Conservation (phyloP, 2,113 vertebrate species). For the Ctenodactylus gundi region DNA sequence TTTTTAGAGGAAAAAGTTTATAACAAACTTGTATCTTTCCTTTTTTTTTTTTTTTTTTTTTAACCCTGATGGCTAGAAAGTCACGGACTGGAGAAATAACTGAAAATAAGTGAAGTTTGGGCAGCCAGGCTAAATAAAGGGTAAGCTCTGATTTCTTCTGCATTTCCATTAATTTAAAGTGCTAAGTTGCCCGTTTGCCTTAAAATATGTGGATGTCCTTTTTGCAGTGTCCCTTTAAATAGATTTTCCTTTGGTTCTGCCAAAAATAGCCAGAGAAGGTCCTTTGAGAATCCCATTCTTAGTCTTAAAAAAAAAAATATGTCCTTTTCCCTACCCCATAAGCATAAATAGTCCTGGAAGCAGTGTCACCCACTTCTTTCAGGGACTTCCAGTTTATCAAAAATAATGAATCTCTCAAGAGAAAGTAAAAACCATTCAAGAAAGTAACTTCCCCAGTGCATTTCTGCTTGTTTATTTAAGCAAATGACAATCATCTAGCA, state of each 20-base stretch:
- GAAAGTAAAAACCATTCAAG: background rate
- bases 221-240: constrained; percentile 66
- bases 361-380: constrained; percentile 14
- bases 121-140: background rate
- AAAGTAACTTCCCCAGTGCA: background rate
- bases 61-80: background rate
- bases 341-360: constrained; percentile 37
- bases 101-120: constrained; percentile 17
- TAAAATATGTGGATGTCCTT: constrained; percentile 46
- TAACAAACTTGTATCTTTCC: constrained; percentile 38
- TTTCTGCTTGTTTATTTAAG: background rate
- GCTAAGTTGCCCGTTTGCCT: constrained; percentile 54
- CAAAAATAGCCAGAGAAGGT: constrained; percentile 65
- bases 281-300: constrained; percentile 68
- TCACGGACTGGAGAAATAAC: constrained; percentile 15
- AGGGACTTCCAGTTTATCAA: background rate
- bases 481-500: background rate
- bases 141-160: constrained; percentile 29
- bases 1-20: background rate
- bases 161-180: constrained; percentile 70
- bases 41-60: too few relatives aligned
- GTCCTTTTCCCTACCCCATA: background rate
- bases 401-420: constrained; percentile 38
- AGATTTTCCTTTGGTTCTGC: constrained; percentile 64
- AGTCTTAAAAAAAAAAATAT: constrained; percentile 28